Base-by-base conservation (phyloP, 2,797 vertebrate species). In the Cirrhinus molitorella region DNA sequence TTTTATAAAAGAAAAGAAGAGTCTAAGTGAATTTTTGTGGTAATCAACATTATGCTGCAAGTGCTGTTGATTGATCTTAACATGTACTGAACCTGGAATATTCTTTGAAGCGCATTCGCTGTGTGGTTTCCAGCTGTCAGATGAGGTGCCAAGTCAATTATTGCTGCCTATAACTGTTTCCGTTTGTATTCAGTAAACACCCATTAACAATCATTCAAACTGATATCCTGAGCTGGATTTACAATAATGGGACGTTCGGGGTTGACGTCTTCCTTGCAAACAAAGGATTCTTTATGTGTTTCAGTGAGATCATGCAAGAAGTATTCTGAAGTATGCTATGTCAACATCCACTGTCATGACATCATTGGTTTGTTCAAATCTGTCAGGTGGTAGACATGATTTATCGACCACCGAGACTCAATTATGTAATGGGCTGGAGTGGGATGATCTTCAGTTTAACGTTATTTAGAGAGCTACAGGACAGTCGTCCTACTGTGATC, bases 341-440 rank as follows among this genome's bases (percentile, higher is more conserved):
- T 83, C 59, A 79, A 72, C 76, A 86, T 83, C 81, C 49, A 8
- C 74, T 43, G 21, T 73, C 8, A 83, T 86, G 81, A 83, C 61
- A 68, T 75, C 68, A 86, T n/a, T 21, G 74, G 51, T 55, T 78
- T 82, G 23, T 25, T 45, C 40, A 83, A 67, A 83, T 31, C 74
- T 79, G 12, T 28, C 37, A 21, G 34, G 43, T 34, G 8, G 40
- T 23, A 72, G 55, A 66, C 73, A 53, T 85, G 79, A 85, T 51
- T 51, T 47, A 70, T 45, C 45, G 57, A 21, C 67, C 23, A 16
- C 23, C 49, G 57, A 31, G 49, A 79, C 25, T 14, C 19, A 55
- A 25, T 78, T 57, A 78, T 45, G 57, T 78, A 31, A 73, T 68
- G 59, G 31, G 31, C 17, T 57, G 57, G 47, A 61, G 12, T 66